A percentile compares a stretch with the other conserved stretches of the same genome.
Conservation (phyloP, 2,888 invertebrate species). For the Apotomis capreana region DNA sequence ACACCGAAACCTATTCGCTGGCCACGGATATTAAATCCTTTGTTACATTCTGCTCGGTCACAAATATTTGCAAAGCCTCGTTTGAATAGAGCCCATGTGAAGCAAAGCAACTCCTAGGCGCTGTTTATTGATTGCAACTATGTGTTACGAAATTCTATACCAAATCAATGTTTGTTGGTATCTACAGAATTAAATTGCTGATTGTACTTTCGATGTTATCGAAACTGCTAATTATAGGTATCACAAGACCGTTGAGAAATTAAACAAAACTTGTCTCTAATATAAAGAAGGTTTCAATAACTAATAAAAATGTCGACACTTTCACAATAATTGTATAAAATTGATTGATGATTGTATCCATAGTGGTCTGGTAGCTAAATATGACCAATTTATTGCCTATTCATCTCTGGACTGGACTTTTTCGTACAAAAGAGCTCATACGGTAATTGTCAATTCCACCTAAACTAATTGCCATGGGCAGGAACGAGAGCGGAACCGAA, state of each 20-base stretch:
- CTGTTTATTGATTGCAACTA: background rate
- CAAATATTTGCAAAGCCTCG: constrained; percentile 20
- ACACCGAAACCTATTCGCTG: constrained; percentile 27
- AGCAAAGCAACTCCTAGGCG: constrained; percentile 1
- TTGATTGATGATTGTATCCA: constrained; percentile 15
- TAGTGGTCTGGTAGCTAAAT: background rate
- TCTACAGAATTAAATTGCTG: background rate
- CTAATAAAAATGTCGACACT: background rate
- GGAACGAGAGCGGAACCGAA: constrained; percentile 67
- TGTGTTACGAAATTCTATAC: background rate
- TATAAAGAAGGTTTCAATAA: no score
- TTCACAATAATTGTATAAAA: background rate
- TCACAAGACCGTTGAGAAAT: no score
- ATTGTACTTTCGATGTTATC: background rate
- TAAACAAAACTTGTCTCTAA: no score
- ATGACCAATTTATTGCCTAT: background rate
- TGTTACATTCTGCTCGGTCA: constrained; percentile 26
- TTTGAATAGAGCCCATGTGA: constrained; percentile 11
- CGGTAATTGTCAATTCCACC: constrained; percentile 63
- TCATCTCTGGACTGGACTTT: background rate
- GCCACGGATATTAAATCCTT: constrained; percentile 35
- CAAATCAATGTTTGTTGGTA: background rate
- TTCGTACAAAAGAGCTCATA: constrained; percentile 17
- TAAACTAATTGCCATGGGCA: constrained; percentile 58
- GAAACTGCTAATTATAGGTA: no score